Conservation (phyloP, 2,113 vertebrate species). For the Lepisosteus osseus region DNA sequence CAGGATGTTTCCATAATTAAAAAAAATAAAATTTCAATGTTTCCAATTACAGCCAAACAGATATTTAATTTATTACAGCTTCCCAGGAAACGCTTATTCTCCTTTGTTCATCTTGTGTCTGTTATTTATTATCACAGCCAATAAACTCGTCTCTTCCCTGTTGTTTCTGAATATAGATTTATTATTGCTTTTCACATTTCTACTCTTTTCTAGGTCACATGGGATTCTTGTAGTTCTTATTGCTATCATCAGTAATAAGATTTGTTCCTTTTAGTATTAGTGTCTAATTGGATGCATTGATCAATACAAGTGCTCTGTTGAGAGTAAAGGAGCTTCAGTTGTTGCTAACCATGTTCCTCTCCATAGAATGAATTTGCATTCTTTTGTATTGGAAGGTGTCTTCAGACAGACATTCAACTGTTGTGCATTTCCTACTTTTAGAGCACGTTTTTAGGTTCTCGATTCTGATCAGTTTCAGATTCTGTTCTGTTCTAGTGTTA, state of each 20-base stretch:
- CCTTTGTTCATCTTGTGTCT: background rate
- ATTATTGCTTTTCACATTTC: background rate
- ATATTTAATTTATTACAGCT: slow-evolving; percentile 8
- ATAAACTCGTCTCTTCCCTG: background rate
- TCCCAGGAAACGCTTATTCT: background rate
- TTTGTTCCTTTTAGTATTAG: slow-evolving; percentile 49
- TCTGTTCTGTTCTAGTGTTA: too few relatives aligned
- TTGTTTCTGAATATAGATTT: background rate
- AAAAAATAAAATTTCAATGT: background rate
- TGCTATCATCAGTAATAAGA: slow-evolving; percentile 31
- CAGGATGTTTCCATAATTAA: background rate
- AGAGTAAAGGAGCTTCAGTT: too few relatives aligned
- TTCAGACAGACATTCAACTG: too few relatives aligned
- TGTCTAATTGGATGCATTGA: slow-evolving; percentile 34
- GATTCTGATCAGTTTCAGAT: too few relatives aligned
- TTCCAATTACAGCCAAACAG: background rate
- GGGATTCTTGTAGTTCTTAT: background rate
- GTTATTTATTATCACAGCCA: background rate
- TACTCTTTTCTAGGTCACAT: background rate
- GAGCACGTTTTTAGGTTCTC: background rate
- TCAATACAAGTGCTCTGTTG: background rate
- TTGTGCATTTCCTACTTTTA: background rate
- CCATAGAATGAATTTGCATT: too few relatives aligned
- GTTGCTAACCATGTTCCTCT: too few relatives aligned
- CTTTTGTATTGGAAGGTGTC: too few relatives aligned